phyloP scores from a whole-genome alignment of 1,140 invertebrate species.

The Bursaphelenchus mucronatus region DNA sequence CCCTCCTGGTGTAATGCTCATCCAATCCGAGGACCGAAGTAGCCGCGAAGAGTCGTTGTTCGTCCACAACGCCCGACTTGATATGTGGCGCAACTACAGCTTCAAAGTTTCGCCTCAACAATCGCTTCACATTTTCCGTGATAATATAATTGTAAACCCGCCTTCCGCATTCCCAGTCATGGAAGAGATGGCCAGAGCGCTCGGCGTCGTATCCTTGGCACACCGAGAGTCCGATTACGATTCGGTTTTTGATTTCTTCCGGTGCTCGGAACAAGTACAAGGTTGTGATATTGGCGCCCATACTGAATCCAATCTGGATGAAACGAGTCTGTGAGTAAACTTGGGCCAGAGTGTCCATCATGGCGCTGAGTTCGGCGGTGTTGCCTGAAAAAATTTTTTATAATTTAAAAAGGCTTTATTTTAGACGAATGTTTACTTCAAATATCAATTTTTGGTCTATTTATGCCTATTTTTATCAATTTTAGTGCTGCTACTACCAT shows the following conservation, averaged over 20 bases:
- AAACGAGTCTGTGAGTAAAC: conserved; percentile 73
- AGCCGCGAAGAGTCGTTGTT: conserved; percentile 74
- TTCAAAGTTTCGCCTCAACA: conserved; percentile 75
- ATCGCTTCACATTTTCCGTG: conserved; percentile 80
- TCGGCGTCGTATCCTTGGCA: conserved; percentile 85
- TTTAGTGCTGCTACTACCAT: background rate
- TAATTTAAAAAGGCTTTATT: conserved; percentile 70
- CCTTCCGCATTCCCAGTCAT: conserved; percentile 80
- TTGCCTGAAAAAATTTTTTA: too few relatives aligned
- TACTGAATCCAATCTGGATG: conserved; percentile 80
- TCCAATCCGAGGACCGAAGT: conserved; percentile 80
- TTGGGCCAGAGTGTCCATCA: conserved; percentile 72
- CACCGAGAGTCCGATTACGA: conserved; percentile 80
- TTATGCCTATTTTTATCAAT: background rate
- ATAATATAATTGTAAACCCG: conserved; percentile 84
- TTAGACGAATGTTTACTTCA: conserved; percentile 22
- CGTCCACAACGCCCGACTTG: conserved; percentile 64
- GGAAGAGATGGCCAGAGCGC: conserved; percentile 68
- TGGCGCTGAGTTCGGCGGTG: conserved; percentile 72
- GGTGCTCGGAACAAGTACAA: conserved; percentile 28
- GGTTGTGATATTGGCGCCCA: conserved; percentile 66
- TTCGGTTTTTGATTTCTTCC: conserved; percentile 47
- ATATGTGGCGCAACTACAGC: conserved; percentile 73
- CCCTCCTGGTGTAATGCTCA: conserved; percentile 76
- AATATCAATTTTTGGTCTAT: background rate